Conservation (phyloP, 1,140 invertebrate genomes). For the Eurosta solidaginis region DNA sequence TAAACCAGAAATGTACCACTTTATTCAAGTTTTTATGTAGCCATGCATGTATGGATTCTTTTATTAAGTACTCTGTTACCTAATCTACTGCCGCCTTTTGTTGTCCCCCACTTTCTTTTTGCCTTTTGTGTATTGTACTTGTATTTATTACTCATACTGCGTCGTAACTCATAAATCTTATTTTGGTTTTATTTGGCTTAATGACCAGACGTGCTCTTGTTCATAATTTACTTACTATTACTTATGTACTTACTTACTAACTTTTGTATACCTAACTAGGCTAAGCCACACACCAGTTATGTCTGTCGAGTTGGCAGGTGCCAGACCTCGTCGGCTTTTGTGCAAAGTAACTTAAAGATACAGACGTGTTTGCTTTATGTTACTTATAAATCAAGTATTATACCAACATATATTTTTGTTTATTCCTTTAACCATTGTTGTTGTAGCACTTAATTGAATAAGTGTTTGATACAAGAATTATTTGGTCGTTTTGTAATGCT, state of each 20-base stretch:
- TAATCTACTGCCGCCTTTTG: not conserved
- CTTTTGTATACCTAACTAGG: not conserved
- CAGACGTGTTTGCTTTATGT: not conserved
- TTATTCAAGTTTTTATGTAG: no score
- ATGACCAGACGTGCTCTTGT: slow-evolving; percentile 58
- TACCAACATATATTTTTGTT: not conserved
- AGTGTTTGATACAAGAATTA: not conserved
- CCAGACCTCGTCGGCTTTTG: not conserved
- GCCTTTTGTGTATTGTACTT: not conserved
- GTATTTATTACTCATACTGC: not conserved
- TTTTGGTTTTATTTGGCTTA: slow-evolving; percentile 59
- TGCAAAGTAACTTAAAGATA: not conserved
- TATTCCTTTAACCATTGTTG: not conserved
- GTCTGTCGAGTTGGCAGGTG: not conserved
- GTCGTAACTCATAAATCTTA: slow-evolving; percentile 54
- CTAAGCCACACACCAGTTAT: not conserved
- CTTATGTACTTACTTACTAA: no score
- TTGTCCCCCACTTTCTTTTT: not conserved
- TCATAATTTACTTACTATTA: slow-evolving; percentile 50
- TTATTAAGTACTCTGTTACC: not conserved
- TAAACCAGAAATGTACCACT: no score
- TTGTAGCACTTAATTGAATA: not conserved
- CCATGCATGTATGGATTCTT: no score
- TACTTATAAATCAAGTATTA: not conserved
- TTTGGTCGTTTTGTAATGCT: not conserved